A percentile compares a stretch with the other conserved stretches of the same genome.
These are phyloP conservation scores for Buphagus erythrorhynchus DNA, from an alignment of 2,797 vertebrate genomes.

Conservation along the genomic window DNA sequence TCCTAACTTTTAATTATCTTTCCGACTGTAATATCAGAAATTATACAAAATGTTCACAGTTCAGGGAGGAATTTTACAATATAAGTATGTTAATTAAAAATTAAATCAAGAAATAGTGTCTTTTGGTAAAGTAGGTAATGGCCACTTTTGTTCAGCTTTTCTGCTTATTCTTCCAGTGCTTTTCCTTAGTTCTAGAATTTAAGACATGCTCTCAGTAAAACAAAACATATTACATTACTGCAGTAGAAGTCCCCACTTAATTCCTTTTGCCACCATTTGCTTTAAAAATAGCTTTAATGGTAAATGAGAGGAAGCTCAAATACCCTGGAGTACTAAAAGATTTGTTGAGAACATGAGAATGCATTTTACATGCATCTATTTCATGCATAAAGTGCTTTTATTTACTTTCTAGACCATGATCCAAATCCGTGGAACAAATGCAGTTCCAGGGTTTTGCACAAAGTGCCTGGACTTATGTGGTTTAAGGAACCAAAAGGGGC, in stretches of 20 bases:
- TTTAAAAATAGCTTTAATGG: neutral
- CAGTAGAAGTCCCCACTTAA: neutral
- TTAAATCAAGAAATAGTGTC: neutral
- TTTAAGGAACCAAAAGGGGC: neutral
- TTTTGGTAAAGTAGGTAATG: neutral
- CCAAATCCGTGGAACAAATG: neutral
- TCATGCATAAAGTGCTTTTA: neutral
- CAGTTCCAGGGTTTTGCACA: neutral
- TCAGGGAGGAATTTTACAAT: neutral
- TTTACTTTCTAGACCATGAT: neutral
- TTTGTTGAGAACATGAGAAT: neutral
- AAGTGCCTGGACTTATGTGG: neutral
- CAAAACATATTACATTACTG: neutral
- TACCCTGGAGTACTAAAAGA: neutral
- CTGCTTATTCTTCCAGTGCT: neutral
- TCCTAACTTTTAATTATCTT: neutral
- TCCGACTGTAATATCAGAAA: neutral
- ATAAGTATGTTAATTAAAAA: neutral
- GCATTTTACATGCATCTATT: neutral
- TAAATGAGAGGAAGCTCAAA: neutral
- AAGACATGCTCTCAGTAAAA: neutral
- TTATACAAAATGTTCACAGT: neutral
- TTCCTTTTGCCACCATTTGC: neutral
- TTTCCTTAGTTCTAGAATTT: neutral
- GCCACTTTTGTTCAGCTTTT: neutral